Conservation (phyloP, 2,888 invertebrate genomes). For the Trichogramma evanescens region DNA sequence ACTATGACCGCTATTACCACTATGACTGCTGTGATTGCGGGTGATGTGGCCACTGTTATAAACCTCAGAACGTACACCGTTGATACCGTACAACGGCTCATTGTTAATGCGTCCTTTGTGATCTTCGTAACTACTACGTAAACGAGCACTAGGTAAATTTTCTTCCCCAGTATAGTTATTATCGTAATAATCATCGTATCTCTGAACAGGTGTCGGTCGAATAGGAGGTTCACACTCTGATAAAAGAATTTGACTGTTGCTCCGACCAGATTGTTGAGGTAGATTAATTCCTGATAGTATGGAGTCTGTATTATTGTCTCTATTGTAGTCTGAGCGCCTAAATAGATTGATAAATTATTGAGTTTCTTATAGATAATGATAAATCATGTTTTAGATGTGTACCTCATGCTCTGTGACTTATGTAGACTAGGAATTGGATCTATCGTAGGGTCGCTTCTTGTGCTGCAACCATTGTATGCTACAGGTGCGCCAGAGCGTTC, state of each 20-base stretch:
- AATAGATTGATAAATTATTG: background rate
- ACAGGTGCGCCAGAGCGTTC: constrained; percentile 34
- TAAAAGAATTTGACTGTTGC: constrained; percentile 29
- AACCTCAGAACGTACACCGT: too few species aligned
- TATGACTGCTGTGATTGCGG: too few species aligned
- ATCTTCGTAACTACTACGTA: too few species aligned
- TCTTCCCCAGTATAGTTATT: too few species aligned
- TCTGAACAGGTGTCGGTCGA: too few species aligned
- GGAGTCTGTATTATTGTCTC: constrained; percentile 22
- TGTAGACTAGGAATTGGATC: constrained; percentile 7
- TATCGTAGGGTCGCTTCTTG: constrained; percentile 37
- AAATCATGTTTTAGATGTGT: background rate
- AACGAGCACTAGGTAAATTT: too few species aligned
- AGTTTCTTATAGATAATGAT: background rate
- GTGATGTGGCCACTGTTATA: too few species aligned
- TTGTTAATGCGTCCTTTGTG: too few species aligned
- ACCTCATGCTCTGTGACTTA: constrained; percentile 10
- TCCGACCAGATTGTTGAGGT: constrained; percentile 22
- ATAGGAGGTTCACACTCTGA: constrained; percentile 9
- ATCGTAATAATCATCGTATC: too few species aligned
- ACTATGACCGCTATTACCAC: too few species aligned
- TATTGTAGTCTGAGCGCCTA: constrained; percentile 7
- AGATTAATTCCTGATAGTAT: constrained; percentile 32
- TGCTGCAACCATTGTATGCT: constrained; percentile 31
- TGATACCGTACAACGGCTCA: too few species aligned